Evolutionary conservation across 1,140 invertebrate genomes (phyloP), one percentile per base, ranked within the genome.

Genomic region (Hirudo medicinalis): DNA sequence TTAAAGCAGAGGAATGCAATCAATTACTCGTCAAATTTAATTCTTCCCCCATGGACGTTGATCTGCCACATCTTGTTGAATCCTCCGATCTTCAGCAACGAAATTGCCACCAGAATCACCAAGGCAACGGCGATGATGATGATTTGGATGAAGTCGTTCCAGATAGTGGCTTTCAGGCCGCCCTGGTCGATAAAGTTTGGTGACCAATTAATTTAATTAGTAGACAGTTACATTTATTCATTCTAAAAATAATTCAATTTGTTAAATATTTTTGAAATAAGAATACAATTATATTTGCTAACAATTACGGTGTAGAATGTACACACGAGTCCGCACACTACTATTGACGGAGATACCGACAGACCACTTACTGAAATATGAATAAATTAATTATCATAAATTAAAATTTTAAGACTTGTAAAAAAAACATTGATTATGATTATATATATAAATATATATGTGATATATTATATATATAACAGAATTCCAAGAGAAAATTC

Each of bases 271-370:
- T 36, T 3, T 36, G 32, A 36, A 36, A 36, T 36, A 36, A 36
- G 6, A 36, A 6, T 36, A 6, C 2, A 29, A 36, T 32, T 3
- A 70, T 49, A 5, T 20, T 25, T 32, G 87, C 87, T 86, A 84
- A 90, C 89, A 77, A 90, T 84, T 15, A 88, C 87, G 0, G 89
- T 89, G 77, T 91, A 91, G 77, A 91, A 88, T 6, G 88, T 89
- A 77, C 90, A 91, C 4, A 89, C 87, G 1, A 88, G 79, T 75
- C 92, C 90, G 43, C 69, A 70, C 5, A 53, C 20, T 22, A 70
- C 20, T 40, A 70, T 70, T 29, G 93, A 87, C 17, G 87, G 84
- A 66, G 92, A 77, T 71, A 94, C 90, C 54, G 86, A 85, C 36
- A 91, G 79, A n/a, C 88, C 88, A 2, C 89, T 90, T 32, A 90